A percentile compares a stretch with the other conserved stretches of the same genome.
phyloP scores from a whole-genome alignment of 53 echinoderm and acorn worm species.

The Pentamera pediparva region DNA sequence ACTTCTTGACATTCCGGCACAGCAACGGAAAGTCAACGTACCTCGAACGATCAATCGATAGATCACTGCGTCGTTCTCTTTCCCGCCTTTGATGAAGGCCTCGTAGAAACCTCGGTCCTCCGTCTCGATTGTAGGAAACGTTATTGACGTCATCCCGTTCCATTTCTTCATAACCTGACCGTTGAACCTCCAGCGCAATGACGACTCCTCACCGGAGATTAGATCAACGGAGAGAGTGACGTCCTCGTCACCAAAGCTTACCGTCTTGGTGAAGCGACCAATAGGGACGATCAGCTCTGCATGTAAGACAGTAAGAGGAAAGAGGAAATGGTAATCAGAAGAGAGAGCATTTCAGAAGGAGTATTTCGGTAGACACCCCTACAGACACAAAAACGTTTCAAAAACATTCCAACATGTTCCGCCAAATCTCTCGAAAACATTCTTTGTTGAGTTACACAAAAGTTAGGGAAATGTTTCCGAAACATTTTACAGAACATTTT shows the following conservation, averaged over 20 bases:
- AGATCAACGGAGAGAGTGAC: neutral
- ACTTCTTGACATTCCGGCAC: too few species aligned
- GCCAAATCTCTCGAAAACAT: too few species aligned
- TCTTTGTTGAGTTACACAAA: too few species aligned
- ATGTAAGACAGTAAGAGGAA: neutral
- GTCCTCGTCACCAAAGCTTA: neutral
- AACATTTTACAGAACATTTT: neutral
- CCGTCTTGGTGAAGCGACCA: conserved; percentile 21
- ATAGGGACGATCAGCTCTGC: neutral
- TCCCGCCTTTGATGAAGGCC: neutral
- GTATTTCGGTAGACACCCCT: too few species aligned
- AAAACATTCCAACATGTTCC: too few species aligned
- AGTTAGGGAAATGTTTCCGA: too few species aligned
- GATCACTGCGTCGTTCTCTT: neutral
- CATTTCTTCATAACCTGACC: neutral
- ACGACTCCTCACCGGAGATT: neutral
- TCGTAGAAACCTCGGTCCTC: conserved; percentile 7
- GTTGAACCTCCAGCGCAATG: conserved; percentile 8
- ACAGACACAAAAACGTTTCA: too few species aligned
- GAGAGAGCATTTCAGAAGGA: neutral
- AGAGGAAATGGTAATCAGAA: neutral
- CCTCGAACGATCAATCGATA: conserved; percentile 6
- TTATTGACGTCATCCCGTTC: neutral
- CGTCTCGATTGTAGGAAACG: neutral
- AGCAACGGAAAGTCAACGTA: too few species aligned